phyloP scores from a whole-genome alignment of 2,797 vertebrate genomes.

The Melanotaenia trifasciata region DNA sequence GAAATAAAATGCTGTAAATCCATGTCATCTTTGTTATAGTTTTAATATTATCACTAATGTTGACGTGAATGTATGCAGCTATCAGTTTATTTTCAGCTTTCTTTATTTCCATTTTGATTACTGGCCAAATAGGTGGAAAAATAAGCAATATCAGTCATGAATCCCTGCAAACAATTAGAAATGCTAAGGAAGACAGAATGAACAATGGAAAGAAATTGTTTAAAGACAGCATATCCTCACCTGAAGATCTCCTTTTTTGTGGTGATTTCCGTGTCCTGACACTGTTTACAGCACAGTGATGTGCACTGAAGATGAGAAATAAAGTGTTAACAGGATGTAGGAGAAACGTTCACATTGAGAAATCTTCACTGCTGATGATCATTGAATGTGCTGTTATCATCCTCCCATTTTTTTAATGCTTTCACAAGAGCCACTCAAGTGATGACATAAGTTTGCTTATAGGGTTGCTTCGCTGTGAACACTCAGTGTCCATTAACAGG shows the following conservation, averaged over 20 bases:
- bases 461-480: background rate
- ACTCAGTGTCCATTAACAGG: background rate
- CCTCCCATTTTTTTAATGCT: background rate
- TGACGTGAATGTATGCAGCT: background rate
- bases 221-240: conserved; percentile 74
- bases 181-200: background rate
- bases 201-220: background rate
- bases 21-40: background rate
- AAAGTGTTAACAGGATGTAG: conserved; percentile 7
- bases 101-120: no score
- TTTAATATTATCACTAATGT: background rate
- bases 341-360: background rate
- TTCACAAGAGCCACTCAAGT: background rate
- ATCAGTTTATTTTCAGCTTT: background rate
- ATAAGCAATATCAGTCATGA: background rate
- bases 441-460: background rate
- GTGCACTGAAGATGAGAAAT: conserved; percentile 87
- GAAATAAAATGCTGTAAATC: background rate
- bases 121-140: no score
- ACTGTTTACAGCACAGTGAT: conserved; percentile 96
- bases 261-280: conserved; percentile 97
- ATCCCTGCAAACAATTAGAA: background rate
- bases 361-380: background rate
- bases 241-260: conserved; percentile 99
- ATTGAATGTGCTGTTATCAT: background rate